Conservation (phyloP, 1,140 invertebrate species). For the Druon quercuslanigerum region DNA sequence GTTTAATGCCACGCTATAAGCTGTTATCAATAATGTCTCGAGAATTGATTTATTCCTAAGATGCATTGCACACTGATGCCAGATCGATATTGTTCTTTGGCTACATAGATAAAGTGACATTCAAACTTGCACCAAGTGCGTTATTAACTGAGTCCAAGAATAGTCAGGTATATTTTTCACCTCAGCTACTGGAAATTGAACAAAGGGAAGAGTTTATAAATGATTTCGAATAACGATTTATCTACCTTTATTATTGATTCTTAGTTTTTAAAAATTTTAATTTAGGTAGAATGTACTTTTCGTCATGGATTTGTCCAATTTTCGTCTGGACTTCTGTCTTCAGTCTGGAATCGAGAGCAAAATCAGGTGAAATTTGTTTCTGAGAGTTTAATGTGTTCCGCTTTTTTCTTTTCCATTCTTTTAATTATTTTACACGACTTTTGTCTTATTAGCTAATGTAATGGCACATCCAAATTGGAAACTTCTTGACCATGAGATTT, state of each 20-base stretch:
- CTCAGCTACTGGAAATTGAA: background rate
- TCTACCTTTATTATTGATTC: background rate
- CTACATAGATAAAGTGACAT: background rate
- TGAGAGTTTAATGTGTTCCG: background rate
- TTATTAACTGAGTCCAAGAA: background rate
- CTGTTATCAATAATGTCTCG: background rate
- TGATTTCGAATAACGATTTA: background rate
- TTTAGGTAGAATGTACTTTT: constrained; percentile 12
- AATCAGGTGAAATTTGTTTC: constrained; percentile 2
- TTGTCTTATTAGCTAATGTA: constrained; percentile 32
- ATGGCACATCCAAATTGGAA: constrained; percentile 70
- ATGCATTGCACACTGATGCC: background rate
- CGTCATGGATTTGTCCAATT: background rate
- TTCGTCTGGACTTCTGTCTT: background rate
- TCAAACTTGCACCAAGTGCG: background rate
- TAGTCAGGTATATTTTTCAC: background rate
- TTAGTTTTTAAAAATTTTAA: too few relatives aligned
- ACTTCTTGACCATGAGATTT: constrained; percentile 69
- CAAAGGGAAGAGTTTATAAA: too few relatives aligned
- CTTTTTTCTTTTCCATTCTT: background rate
- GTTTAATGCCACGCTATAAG: background rate
- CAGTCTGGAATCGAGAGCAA: background rate
- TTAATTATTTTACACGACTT: too few relatives aligned
- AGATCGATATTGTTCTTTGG: background rate
- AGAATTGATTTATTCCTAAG: background rate